phyloP scores from a whole-genome alignment of 2,113 vertebrate species.

The Ranitomeya variabilis region DNA sequence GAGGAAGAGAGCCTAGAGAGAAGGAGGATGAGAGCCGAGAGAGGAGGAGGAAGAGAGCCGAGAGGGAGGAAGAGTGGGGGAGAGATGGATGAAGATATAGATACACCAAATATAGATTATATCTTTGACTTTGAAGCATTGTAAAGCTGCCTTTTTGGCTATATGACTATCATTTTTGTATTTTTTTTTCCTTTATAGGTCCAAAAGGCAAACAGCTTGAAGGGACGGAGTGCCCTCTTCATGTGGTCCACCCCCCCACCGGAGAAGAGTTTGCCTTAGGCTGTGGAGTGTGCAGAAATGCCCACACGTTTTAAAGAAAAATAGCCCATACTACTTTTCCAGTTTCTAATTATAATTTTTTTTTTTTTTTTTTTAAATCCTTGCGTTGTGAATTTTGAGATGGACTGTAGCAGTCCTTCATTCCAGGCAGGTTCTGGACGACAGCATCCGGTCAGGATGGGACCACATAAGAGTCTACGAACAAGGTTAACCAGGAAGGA shows the following conservation, averaged over 20 bases:
- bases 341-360: neutral
- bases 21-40: no score
- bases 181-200: conserved; percentile 72
- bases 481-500: conserved; percentile 75
- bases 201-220: conserved; percentile 98
- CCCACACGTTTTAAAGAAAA: conserved; percentile 91
- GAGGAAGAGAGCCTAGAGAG: no score
- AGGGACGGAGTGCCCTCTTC: conserved; percentile 95
- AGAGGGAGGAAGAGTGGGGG: no score
- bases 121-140: no score
- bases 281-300: conserved; percentile 98
- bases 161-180: neutral
- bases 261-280: conserved; percentile 98
- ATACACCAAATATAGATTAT: neutral
- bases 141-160: neutral
- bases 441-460: conserved; percentile 73
- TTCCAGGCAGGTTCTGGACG: conserved; percentile 65
- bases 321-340: conserved; percentile 65
- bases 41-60: no score
- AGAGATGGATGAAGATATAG: no score
- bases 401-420: conserved; percentile 58
- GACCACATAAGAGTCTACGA: conserved; percentile 78
- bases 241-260: conserved; percentile 95
- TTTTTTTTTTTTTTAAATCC: conserved; percentile 13
- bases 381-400: conserved; percentile 44